Evolutionary conservation across 2,888 invertebrate species (phyloP).

Genomic region (Perithous albicinctus): DNA sequence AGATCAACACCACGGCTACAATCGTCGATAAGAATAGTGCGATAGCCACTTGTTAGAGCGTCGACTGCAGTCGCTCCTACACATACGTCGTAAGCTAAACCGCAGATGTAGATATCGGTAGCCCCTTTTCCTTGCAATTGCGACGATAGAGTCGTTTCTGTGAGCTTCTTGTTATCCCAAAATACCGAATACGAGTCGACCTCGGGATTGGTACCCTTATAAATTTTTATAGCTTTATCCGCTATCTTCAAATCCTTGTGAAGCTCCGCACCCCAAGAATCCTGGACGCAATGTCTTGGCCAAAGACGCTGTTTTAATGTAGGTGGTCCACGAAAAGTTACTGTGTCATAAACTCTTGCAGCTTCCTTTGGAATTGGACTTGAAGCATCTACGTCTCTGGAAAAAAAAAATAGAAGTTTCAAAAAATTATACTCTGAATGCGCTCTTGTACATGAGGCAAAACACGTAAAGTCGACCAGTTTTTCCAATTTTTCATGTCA

Average conservation of each 20-base stretch:
- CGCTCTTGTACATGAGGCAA: too few relatives aligned
- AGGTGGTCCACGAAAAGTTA: conserved; percentile 95
- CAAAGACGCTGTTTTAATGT: conserved; percentile 95
- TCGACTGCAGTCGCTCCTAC: conserved; percentile 96
- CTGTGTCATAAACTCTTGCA: conserved; percentile 94
- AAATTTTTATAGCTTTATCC: conserved; percentile 92
- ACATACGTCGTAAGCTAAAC: conserved; percentile 97
- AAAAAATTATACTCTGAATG: neutral
- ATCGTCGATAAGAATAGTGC: conserved; percentile 95
- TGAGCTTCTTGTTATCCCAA: conserved; percentile 98
- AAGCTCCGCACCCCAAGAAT: conserved; percentile 97
- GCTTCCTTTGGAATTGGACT: conserved; percentile 86
- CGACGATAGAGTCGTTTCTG: conserved; percentile 93
- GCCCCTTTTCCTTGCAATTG: conserved; percentile 92
- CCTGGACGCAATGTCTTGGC: conserved; percentile 98
- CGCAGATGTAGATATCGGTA: conserved; percentile 97
- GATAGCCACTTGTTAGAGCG: conserved; percentile 95
- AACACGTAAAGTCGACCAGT: too few relatives aligned
- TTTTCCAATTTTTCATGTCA: too few relatives aligned
- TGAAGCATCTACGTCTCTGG: conserved; percentile 81
- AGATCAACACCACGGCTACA: conserved; percentile 95
- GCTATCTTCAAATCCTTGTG: conserved; percentile 95
- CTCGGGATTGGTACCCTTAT: conserved; percentile 97
- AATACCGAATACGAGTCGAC: conserved; percentile 99
- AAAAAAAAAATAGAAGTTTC: too few relatives aligned